A percentile compares a stretch with the other conserved stretches of the same genome.
phyloP scores from a whole-genome alignment of 2,888 invertebrate genomes.

The Baronia brevicornis region DNA sequence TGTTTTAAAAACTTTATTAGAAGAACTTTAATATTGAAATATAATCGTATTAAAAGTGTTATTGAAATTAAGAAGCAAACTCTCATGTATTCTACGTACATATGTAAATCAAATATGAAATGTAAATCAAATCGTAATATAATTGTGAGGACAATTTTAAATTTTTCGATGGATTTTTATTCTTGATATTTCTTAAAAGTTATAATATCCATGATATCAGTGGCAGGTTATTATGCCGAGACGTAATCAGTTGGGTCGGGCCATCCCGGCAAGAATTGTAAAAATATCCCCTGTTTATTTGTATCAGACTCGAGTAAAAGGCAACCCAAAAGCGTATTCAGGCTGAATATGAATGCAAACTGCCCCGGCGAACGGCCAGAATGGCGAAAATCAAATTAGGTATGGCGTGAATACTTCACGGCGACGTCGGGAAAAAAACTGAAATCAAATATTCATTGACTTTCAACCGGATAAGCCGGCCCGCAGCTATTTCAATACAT shows the following conservation, averaged over 20 bases:
- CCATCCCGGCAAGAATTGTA: slow-evolving; percentile 67
- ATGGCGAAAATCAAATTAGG: slow-evolving; percentile 76
- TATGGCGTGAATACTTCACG: slow-evolving; percentile 75
- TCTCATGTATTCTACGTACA: too few relatives aligned
- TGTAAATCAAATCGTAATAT: too few relatives aligned
- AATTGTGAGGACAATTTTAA: too few relatives aligned
- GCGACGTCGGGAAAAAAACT: slow-evolving; percentile 72
- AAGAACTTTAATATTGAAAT: too few relatives aligned
- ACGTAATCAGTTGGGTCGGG: slow-evolving; percentile 73
- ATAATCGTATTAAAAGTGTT: too few relatives aligned
- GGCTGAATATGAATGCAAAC: slow-evolving; percentile 75
- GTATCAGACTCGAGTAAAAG: slow-evolving; percentile 69
- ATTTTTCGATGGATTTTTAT: too few relatives aligned
- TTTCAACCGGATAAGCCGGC: slow-evolving; percentile 74
- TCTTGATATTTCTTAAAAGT: too few relatives aligned
- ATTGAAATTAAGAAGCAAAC: too few relatives aligned
- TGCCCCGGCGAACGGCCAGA: slow-evolving; percentile 67
- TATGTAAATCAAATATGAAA: too few relatives aligned
- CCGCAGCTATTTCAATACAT: slow-evolving; percentile 74
- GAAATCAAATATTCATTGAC: slow-evolving; percentile 77
- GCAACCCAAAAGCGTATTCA: slow-evolving; percentile 73
- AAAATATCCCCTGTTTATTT: slow-evolving; percentile 75
- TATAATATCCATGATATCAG: slow-evolving; percentile 13
- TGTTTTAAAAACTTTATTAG: too few relatives aligned
- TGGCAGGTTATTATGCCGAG: slow-evolving; percentile 59